phyloP scores from a whole-genome alignment of 1,140 invertebrate genomes.

The Pseudomyrmex sp. region DNA sequence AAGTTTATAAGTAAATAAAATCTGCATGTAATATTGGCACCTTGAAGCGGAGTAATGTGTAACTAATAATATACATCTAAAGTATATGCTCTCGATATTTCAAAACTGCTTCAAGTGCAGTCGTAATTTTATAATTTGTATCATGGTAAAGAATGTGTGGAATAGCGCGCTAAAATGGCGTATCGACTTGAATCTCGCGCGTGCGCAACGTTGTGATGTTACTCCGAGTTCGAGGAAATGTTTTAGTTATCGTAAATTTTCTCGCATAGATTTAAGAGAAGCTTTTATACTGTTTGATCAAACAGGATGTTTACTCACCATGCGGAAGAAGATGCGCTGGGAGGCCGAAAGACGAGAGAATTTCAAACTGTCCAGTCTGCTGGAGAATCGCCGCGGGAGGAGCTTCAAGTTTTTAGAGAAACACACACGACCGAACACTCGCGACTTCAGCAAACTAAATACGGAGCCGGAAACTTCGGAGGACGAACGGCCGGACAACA shows the following conservation, averaged over 20 bases:
- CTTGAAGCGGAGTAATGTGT: no score
- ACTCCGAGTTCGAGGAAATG: no score
- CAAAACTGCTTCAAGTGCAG: no score
- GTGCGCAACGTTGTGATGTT: no score
- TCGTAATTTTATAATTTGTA: no score
- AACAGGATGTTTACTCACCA: slow-evolving; percentile 80
- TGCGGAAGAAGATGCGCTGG: slow-evolving; percentile 80
- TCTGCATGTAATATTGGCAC: no score
- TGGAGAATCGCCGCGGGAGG: slow-evolving; percentile 76
- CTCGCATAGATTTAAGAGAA: neutral
- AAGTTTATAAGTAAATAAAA: no score
- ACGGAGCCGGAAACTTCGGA: slow-evolving; percentile 84
- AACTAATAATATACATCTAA: no score
- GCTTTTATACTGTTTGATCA: neutral
- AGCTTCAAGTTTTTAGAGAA: slow-evolving; percentile 81
- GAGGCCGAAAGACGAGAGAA: slow-evolving; percentile 80
- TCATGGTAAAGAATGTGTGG: no score
- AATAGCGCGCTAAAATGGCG: no score
- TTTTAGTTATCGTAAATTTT: neutral
- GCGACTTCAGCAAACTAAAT: slow-evolving; percentile 83
- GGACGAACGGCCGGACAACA: slow-evolving; percentile 80
- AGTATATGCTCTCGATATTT: no score
- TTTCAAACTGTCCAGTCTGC: slow-evolving; percentile 80
- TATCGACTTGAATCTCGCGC: no score
- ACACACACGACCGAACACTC: slow-evolving; percentile 78